These are phyloP conservation scores for Psilanteris sp. DNA, from an alignment of 1,140 invertebrate genomes.

Conservation along the genomic window DNA sequence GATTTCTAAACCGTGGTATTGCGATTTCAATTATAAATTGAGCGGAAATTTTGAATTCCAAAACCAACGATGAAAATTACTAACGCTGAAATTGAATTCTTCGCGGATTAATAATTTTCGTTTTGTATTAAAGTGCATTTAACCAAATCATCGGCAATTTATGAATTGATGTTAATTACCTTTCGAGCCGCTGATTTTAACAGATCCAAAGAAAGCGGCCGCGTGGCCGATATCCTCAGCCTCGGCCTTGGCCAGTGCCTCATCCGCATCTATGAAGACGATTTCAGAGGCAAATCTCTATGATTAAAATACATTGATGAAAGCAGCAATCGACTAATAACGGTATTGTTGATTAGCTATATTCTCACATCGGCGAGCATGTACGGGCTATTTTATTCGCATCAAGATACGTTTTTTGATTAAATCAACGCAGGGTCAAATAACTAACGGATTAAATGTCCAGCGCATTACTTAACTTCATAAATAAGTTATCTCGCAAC, in stretches of 20 bases:
- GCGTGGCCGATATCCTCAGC: conserved; percentile 83
- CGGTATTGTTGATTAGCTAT: conserved; percentile 63
- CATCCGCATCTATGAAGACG: conserved; percentile 81
- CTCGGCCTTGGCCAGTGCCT: conserved; percentile 82
- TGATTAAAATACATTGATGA: conserved; percentile 59
- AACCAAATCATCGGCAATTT: conserved; percentile 10
- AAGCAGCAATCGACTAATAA: conserved; percentile 64
- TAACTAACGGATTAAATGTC: conserved; percentile 55
- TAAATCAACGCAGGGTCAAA: conserved; percentile 57
- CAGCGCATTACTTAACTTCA: conserved; percentile 29
- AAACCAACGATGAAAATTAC: too few relatives aligned
- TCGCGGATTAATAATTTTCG: too few relatives aligned
- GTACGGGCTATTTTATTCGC: conserved; percentile 47
- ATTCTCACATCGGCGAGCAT: conserved; percentile 48
- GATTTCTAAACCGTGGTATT: too few relatives aligned
- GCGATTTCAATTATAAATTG: too few relatives aligned
- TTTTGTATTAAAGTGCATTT: not conserved
- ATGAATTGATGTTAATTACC: conserved; percentile 59
- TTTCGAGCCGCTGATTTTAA: conserved; percentile 71
- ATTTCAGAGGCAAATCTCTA: conserved; percentile 82
- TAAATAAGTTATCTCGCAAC: conserved; percentile 60
- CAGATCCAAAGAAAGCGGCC: conserved; percentile 78
- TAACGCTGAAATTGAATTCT: too few relatives aligned
- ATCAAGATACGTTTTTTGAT: conserved; percentile 57
- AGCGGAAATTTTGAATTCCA: too few relatives aligned